phyloP scores from a whole-genome alignment of 2,113 vertebrate species.

The Strigops habroptila region DNA sequence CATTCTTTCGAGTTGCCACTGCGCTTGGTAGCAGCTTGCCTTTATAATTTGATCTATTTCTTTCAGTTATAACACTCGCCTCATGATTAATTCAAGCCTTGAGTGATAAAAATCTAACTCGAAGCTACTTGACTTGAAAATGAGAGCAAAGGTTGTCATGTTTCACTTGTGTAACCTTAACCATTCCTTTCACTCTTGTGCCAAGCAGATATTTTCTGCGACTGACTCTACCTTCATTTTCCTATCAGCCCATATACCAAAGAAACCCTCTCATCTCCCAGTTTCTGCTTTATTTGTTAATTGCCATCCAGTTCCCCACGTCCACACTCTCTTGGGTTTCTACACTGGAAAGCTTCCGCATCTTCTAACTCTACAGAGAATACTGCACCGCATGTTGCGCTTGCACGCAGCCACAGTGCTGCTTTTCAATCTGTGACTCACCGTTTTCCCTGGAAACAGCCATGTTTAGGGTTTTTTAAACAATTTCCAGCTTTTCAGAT shows the following conservation, averaged over 20 bases:
- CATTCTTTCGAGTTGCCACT: background rate
- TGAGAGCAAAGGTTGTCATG: background rate
- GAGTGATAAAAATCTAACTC: constrained; percentile 38
- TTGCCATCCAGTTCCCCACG: background rate
- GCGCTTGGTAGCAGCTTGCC: constrained; percentile 7
- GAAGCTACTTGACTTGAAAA: constrained; percentile 28
- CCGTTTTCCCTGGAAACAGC: background rate
- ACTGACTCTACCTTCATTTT: background rate
- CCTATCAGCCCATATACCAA: background rate
- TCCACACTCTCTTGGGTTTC: background rate
- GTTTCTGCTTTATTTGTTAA: background rate
- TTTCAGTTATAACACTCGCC: background rate
- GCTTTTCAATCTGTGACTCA: background rate
- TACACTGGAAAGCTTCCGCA: background rate
- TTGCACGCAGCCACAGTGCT: background rate
- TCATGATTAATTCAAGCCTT: constrained; percentile 16
- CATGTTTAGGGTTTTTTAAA: background rate
- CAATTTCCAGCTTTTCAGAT: background rate
- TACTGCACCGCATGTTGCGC: background rate
- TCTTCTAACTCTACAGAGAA: background rate
- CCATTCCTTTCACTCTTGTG: background rate
- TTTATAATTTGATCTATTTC: background rate
- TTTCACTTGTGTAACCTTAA: constrained; percentile 10
- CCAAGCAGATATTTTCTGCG: background rate
- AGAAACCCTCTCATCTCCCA: background rate